A percentile compares a stretch with the other conserved stretches of the same genome.
phyloP scores from a whole-genome alignment of 2,113 vertebrate genomes.

The Haplochromis burtoni region DNA sequence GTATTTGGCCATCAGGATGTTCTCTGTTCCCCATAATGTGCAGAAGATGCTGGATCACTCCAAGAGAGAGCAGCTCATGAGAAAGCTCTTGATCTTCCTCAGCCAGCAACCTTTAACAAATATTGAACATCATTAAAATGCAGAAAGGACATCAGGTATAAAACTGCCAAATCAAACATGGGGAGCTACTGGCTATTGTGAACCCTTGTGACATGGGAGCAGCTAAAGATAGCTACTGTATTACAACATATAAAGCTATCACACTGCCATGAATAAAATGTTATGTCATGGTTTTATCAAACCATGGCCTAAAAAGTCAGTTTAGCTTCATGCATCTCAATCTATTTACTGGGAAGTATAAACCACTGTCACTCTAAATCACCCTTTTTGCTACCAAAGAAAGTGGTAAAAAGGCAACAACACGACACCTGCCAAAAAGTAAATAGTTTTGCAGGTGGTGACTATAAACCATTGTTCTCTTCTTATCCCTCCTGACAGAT shows the following conservation, averaged over 20 bases:
- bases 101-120: constrained; percentile 67
- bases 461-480: background rate
- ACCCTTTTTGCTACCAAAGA: background rate
- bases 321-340: background rate
- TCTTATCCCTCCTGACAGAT: background rate
- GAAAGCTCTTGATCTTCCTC: constrained; percentile 59
- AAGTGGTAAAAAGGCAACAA: background rate
- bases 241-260: background rate
- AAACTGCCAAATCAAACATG: background rate
- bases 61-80: constrained; percentile 71
- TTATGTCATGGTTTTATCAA: background rate
- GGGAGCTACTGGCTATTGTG: accelerated
- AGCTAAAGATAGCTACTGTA: background rate
- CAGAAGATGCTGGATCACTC: constrained; percentile 72
- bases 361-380: background rate
- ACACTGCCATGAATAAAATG: background rate
- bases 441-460: background rate
- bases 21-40: constrained; percentile 75
- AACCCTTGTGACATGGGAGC: background rate
- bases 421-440: background rate
- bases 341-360: background rate
- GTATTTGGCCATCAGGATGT: constrained; percentile 75
- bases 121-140: background rate
- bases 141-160: background rate
- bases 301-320: background rate